phyloP scores from a whole-genome alignment of 92 coral and sea anemone genomes.

The Anthopleura xanthogrammica region DNA sequence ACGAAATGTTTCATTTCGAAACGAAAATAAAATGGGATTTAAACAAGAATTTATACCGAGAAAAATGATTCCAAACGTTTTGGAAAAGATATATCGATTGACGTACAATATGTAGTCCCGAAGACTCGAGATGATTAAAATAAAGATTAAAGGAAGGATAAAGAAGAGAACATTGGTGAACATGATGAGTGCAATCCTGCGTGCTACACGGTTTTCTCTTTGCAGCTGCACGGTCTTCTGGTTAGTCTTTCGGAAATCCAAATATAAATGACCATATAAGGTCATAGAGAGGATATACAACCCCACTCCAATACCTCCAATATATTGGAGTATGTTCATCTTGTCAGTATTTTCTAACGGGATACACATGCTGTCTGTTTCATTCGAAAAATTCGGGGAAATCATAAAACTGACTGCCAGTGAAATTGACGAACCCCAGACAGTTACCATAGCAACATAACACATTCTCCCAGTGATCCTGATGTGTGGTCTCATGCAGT shows the following conservation, averaged over 20 bases:
- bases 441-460: background rate
- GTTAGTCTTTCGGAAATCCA: background rate
- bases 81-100: too few relatives aligned
- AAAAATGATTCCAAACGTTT: too few relatives aligned
- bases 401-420: too few relatives aligned
- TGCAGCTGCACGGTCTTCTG: slow-evolving; percentile 3
- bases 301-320: background rate
- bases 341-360: background rate
- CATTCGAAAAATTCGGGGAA: background rate
- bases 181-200: slow-evolving; percentile 24
- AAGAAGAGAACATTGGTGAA: slow-evolving; percentile 38
- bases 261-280: background rate
- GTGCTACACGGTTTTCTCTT: slow-evolving; percentile 33
- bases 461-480: background rate
- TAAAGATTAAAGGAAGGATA: slow-evolving; percentile 14
- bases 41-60: too few relatives aligned
- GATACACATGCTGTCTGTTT: background rate
- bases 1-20: too few relatives aligned
- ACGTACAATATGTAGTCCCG: too few relatives aligned
- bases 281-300: background rate
- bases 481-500: too few relatives aligned
- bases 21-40: too few relatives aligned
- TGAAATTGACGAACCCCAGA: slow-evolving; percentile 4
- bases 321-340: background rate
- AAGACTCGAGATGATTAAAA: too few relatives aligned